Base-by-base conservation (phyloP, 2,113 vertebrate genomes). In the Etheostoma cragini region DNA sequence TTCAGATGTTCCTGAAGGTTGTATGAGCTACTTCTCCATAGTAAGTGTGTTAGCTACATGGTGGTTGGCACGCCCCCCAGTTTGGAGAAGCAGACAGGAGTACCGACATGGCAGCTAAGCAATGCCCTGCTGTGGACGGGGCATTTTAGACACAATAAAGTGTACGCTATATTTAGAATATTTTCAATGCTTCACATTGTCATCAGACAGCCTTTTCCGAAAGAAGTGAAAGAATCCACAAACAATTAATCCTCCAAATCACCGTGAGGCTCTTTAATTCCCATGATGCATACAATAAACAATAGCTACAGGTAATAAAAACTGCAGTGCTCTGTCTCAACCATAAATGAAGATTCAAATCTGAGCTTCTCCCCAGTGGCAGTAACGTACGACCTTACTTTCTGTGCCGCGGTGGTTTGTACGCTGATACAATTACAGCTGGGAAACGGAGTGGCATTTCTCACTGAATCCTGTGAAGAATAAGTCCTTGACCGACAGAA, bases 401-500 rank as follows among this genome's bases (percentile, higher is more conserved):
- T 62, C 61, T n/a, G 64, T 10, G 69, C 70, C 24, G 64, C 42
- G 15, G 62, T 13, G n/a, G 22, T 47, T 35, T 63, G 63, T 46
- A 19, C 22, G 63, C 61, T 33, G 76, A 76, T 33, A 71, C 61
- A 63, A 69, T 80, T 73, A 74, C 69, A 80, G 72, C 72, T 11
- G 56, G 45, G 70, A 78, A 22, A 72, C 24, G 50, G 50, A 63
- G 52, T 16, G 54, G 63, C 45, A 0, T 53, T 62, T 57, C 61
- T 57, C 71, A 14, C 45, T 14, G 60, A 47, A 71, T 72, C 57
- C 61, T 56, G 46, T 71, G 50, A 82, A 62, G 73, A 81, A 69
- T 8, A 38, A 75, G 78, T 73, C 84, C 82, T 83, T 78, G 70
- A 83, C 63, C 66, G 24, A 75, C 69, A 76, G 56, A 66, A 35